A percentile compares a stretch with the other conserved stretches of the same genome.
These are phyloP conservation scores for Amphipyra tragopoginis DNA, from an alignment of 2,888 invertebrate genomes.

Conservation along the genomic window DNA sequence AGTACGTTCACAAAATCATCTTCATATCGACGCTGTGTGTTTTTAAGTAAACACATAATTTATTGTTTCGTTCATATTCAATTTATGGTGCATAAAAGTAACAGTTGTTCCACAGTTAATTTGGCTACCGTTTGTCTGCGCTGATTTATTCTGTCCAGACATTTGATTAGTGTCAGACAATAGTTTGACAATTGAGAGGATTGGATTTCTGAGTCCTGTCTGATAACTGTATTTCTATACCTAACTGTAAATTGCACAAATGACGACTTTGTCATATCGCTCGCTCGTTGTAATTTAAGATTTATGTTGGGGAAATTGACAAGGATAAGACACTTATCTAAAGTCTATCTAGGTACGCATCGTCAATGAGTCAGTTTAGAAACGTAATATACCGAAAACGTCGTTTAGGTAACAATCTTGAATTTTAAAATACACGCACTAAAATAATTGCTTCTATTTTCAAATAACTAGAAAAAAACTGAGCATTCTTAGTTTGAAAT, in stretches of 20 bases:
- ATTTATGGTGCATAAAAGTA: constrained; percentile 45
- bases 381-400: no score
- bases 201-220: constrained; percentile 16
- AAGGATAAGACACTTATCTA: no score
- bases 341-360: no score
- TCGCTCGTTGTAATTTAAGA: constrained; percentile 13
- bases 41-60: no score
- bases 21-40: no score
- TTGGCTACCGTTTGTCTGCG: constrained; percentile 44
- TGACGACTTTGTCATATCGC: constrained; percentile 15
- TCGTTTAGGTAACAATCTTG: no score
- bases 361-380: no score
- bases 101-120: constrained; percentile 43
- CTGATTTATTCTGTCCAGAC: constrained; percentile 41
- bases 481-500: constrained; percentile 28
- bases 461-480: constrained; percentile 9
- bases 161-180: constrained; percentile 28
- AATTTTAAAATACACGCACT: no score
- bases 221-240: constrained; percentile 1
- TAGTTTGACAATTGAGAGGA: constrained; percentile 28
- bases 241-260: constrained; percentile 16
- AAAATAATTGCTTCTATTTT: constrained; percentile 6
- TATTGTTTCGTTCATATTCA: constrained; percentile 41
- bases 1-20: no score
- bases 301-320: constrained; percentile 7